A percentile compares a stretch with the other conserved stretches of the same genome.
Evolutionary conservation across 2,797 vertebrate species (phyloP).

Genomic region (Phoebastria nigripes): DNA sequence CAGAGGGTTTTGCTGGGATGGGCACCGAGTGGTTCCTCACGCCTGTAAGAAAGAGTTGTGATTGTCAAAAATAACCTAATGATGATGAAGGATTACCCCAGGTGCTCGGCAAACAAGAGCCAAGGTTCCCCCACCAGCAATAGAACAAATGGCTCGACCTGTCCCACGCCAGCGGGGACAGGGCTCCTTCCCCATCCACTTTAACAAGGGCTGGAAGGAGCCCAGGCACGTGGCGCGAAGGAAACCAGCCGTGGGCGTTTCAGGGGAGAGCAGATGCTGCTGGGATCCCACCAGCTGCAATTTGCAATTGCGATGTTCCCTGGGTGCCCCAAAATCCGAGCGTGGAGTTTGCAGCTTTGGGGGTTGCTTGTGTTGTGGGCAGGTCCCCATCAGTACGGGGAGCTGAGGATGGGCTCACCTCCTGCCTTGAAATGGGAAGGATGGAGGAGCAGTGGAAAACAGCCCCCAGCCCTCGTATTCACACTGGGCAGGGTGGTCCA

Average conservation of each 20-base stretch:
- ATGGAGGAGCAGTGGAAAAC: not conserved
- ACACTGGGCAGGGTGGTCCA: not conserved
- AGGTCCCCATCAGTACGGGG: rapidly evolving
- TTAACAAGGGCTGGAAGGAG: not conserved
- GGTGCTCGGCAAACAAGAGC: rapidly evolving
- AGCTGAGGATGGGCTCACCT: not conserved
- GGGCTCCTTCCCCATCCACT: not conserved
- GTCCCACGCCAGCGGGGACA: rapidly evolving
- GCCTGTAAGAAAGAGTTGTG: not conserved
- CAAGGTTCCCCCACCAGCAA: not conserved
- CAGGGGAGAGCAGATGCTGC: not conserved
- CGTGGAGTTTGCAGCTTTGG: not conserved
- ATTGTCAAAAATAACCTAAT: not conserved
- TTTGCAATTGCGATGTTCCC: not conserved
- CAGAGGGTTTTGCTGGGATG: not conserved
- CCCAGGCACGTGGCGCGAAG: rapidly evolving
- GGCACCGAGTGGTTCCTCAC: rapidly evolving
- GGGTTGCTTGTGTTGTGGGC: not conserved
- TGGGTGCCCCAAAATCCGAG: not conserved
- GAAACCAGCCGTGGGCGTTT: rapidly evolving
- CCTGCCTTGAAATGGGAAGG: not conserved
- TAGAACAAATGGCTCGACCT: not conserved
- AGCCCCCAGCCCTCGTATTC: not conserved
- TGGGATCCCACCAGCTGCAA: not conserved
- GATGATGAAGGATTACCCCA: not conserved